phyloP scores from a whole-genome alignment of 2,797 vertebrate species.

The Coranthus polyacanthus region DNA sequence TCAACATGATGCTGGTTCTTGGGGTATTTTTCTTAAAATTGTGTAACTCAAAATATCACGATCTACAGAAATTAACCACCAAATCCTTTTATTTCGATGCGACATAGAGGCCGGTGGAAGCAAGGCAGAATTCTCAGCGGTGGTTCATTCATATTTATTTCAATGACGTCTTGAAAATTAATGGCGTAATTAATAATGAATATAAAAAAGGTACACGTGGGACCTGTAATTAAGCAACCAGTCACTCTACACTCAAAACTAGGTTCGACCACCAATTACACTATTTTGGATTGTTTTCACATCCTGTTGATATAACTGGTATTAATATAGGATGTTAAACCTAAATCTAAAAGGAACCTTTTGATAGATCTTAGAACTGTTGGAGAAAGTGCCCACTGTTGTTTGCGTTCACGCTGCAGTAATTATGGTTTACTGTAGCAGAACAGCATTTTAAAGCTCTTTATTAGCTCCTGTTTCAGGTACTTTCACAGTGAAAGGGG shows the following conservation, averaged over 20 bases:
- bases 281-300: not conserved
- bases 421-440: too few relatives aligned
- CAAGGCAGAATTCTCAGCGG: not conserved
- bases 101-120: not conserved
- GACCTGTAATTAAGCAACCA: constrained; percentile 13
- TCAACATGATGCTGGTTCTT: too few relatives aligned
- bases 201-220: constrained; percentile 15
- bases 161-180: not conserved
- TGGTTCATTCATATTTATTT: constrained; percentile 23
- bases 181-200: constrained; percentile 25
- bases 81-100: not conserved
- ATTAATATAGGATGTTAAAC: constrained; percentile 11
- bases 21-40: too few relatives aligned
- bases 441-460: too few relatives aligned
- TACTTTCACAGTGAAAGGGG: too few relatives aligned
- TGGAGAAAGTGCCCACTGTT: too few relatives aligned
- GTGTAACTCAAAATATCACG: too few relatives aligned
- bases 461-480: too few relatives aligned
- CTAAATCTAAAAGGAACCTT: too few relatives aligned
- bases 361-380: too few relatives aligned
- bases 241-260: not conserved
- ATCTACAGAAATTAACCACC: not conserved
- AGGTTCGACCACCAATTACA: constrained; percentile 1
- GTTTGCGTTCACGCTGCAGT: too few relatives aligned
- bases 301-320: not conserved